These are phyloP conservation scores for Lichenostomus cassidix DNA, from an alignment of 2,113 vertebrate genomes.

Conservation along the genomic window DNA sequence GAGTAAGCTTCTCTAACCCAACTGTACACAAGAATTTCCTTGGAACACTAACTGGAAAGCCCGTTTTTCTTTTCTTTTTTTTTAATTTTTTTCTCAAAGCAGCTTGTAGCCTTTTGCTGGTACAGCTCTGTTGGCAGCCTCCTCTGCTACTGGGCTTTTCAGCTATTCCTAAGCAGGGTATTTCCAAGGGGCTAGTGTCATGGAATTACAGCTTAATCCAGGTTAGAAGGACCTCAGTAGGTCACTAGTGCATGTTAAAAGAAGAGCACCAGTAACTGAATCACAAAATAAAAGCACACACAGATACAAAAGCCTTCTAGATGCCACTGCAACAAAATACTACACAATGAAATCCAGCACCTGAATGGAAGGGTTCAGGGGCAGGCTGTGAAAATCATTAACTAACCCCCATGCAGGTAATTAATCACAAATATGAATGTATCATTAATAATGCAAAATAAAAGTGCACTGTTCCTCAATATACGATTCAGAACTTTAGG, in stretches of 20 bases:
- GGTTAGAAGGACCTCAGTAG: neutral
- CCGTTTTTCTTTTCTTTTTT: neutral
- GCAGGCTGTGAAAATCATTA: neutral
- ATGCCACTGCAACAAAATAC: neutral
- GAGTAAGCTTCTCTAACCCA: neutral
- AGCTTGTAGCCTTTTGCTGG: neutral
- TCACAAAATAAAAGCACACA: neutral
- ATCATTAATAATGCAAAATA: neutral
- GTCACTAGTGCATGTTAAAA: neutral
- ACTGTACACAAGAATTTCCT: neutral
- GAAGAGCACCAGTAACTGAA: neutral
- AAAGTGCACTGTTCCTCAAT: neutral
- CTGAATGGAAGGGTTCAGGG: neutral
- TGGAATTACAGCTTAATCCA: neutral
- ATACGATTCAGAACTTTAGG: neutral
- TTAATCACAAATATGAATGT: neutral
- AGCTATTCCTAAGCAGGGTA: neutral
- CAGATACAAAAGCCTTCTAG: neutral
- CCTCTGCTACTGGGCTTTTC: neutral
- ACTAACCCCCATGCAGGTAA: neutral
- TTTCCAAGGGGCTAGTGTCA: neutral
- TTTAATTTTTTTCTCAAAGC: neutral
- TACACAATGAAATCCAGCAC: neutral
- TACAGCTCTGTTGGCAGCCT: neutral
- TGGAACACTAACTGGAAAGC: neutral